Evolutionary conservation across 2,797 vertebrate species (phyloP).

Genomic region (Cynopterus sphinx): DNA sequence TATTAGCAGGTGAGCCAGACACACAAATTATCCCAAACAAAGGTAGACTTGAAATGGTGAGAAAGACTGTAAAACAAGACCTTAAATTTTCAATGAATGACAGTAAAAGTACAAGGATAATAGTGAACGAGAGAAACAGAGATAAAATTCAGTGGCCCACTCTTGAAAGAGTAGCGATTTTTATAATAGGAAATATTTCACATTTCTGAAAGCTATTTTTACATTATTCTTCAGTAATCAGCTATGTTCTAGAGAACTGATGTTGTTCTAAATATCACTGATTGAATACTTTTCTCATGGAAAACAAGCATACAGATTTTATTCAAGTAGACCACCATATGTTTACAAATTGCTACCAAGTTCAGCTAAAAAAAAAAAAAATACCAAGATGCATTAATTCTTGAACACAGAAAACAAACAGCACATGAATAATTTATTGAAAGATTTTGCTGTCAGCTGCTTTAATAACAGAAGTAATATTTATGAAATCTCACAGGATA

Average conservation of each 20-base stretch:
- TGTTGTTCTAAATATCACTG: neutral
- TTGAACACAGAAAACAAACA: constrained; percentile 87
- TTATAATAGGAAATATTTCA: neutral
- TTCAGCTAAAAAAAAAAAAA: constrained; percentile 37
- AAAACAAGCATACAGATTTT: constrained; percentile 39
- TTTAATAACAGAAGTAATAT: constrained; percentile 92
- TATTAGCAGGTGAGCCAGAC: neutral
- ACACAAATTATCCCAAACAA: neutral
- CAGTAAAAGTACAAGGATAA: neutral
- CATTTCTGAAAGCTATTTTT: constrained; percentile 40
- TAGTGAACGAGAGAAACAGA: neutral
- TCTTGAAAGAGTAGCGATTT: neutral
- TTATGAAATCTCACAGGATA: constrained; percentile 91
- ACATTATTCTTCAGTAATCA: constrained; percentile 6
- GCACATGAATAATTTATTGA: constrained; percentile 93
- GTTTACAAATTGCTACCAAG: constrained; percentile 36
- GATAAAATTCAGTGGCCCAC: neutral
- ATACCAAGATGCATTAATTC: constrained; percentile 84
- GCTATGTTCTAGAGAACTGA: neutral
- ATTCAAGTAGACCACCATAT: constrained; percentile 26
- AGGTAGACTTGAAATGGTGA: neutral
- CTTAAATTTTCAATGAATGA: neutral
- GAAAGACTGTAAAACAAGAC: neutral
- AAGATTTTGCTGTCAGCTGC: constrained; percentile 91
- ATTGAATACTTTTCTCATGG: neutral